Evolutionary conservation across 1,140 invertebrate genomes (phyloP), one percentile per base, ranked within the genome.

Genomic region (Papilio glaucus): DNA sequence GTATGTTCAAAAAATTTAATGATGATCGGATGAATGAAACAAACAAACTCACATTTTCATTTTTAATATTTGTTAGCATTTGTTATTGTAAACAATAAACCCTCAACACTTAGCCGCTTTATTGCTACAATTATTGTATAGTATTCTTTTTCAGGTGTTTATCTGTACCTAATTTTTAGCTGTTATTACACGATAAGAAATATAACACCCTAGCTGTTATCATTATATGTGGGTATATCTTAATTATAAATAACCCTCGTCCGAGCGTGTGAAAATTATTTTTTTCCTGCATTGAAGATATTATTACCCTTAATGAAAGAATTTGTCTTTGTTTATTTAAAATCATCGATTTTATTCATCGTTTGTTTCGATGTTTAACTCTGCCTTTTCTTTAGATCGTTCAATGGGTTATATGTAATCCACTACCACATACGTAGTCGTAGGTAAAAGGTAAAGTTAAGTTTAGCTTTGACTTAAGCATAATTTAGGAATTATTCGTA

Each of bases 91-190:
- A n/a, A n/a, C n/a, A n/a, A n/a, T n/a, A n/a, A n/a, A n/a, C n/a
- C n/a, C n/a, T n/a, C n/a, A n/a, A 33, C 29, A 33, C 29, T 33
- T 33, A 33, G 6, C 6, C 29, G 29, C 6, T 33, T 33, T 33
- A 6, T 33, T 33, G 29, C 2, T 33, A 6, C 29, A 33, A 33
- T 2, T 3, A 33, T 33, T 33, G 29, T 33, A 33, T 33, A 33
- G 29, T 33, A 62, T 62, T 37, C 37, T 62, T 33, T 62, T 62
- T 33, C 61, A 62, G 29, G 29, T 37, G 29, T n/a, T 62, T 62
- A 60, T 62, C n/a, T 37, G 13, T 38, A 33, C 8, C 12, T 62
- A 37, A 33, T n/a, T 62, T 62, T 37, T 62, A 38, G 61, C 61
- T 38, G 18, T 53, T 13, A 21, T 53, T 53, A 62, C 2, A 62